These are phyloP conservation scores for Prosopocoilus inquinatus DNA, from an alignment of 2,888 invertebrate species.

Conservation along the genomic window DNA sequence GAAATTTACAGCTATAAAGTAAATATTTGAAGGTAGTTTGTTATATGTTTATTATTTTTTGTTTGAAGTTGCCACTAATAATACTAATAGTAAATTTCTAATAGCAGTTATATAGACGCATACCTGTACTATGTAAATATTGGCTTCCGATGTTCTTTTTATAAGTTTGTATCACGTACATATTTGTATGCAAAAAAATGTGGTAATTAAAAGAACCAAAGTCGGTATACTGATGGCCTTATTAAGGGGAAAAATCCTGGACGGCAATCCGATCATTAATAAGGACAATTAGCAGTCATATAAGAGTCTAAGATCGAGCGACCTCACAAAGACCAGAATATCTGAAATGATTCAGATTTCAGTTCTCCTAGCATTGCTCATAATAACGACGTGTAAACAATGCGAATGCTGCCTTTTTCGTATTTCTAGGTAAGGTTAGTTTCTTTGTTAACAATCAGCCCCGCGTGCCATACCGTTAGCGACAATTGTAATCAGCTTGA, in stretches of 20 bases:
- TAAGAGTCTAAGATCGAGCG: constrained; percentile 14
- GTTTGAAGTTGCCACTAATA: no score
- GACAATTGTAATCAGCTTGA: constrained; percentile 54
- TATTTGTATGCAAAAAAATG: not conserved
- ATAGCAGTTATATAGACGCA: no score
- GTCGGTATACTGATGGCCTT: not conserved
- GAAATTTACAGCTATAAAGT: no score
- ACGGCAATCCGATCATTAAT: constrained; percentile 14
- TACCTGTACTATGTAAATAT: no score
- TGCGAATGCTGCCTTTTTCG: constrained; percentile 49
- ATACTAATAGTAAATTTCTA: no score
- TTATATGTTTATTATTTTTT: no score
- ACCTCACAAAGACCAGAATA: constrained; percentile 47
- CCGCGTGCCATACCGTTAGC: constrained; percentile 52
- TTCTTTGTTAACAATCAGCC: constrained; percentile 45
- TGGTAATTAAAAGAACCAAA: constrained; percentile 2
- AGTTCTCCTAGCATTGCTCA: constrained; percentile 45
- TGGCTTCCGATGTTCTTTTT: no score
- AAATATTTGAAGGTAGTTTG: no score
- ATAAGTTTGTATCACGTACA: not conserved
- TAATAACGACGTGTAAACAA: constrained; percentile 48
- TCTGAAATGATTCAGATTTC: constrained; percentile 52
- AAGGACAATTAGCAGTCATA: constrained; percentile 18
- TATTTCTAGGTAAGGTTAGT: constrained; percentile 48
- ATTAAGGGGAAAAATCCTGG: constrained; percentile 11